phyloP scores from a whole-genome alignment of 1,140 invertebrate genomes.

The Sarcophaga bullata region DNA sequence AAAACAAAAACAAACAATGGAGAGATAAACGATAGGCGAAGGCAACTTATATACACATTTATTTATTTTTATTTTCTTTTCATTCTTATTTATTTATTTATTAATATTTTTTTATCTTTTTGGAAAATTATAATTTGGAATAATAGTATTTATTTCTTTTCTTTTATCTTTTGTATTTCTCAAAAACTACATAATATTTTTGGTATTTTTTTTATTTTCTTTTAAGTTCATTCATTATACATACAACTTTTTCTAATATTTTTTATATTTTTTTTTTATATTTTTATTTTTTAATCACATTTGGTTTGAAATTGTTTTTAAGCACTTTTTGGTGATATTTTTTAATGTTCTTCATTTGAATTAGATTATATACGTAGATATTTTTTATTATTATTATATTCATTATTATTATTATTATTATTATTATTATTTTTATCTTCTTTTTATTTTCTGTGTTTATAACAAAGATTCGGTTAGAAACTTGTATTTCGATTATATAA shows the following conservation, averaged over 20 bases:
- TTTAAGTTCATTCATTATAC: not conserved
- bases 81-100: not conserved
- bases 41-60: not conserved
- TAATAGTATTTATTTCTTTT: constrained; percentile 17
- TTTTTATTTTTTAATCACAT: not conserved
- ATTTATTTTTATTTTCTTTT: constrained; percentile 8
- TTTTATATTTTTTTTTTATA: constrained; percentile 18
- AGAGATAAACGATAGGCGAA: constrained; percentile 26
- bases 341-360: not conserved
- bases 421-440: constrained; percentile 6
- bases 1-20: constrained; percentile 30
- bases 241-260: not conserved
- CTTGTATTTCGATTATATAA: not conserved
- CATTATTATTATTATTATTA: not conserved
- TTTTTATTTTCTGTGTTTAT: not conserved
- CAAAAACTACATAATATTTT: not conserved
- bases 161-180: not conserved
- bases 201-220: not conserved
- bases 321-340: not conserved
- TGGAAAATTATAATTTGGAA: not conserved
- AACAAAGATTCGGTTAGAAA: not conserved
- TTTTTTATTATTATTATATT: not conserved
- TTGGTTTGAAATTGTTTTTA: not conserved
- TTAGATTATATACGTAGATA: not conserved
- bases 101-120: not conserved